These are phyloP conservation scores for Vultur gryphus DNA, from an alignment of 2,797 vertebrate species.

Conservation along the genomic window DNA sequence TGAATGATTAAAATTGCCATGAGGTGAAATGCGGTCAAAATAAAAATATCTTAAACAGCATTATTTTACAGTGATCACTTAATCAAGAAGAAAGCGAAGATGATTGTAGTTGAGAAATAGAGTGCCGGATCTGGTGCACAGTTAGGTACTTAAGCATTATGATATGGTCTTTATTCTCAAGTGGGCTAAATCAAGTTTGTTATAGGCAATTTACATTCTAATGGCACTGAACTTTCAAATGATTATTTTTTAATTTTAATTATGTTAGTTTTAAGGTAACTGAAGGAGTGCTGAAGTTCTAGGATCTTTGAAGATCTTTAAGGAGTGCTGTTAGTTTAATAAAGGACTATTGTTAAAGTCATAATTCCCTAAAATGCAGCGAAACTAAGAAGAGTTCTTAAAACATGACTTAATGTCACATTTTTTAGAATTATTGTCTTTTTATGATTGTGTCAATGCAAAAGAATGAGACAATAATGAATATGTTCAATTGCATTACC, in stretches of 20 bases:
- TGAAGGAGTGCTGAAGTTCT: not conserved
- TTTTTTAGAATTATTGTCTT: not conserved
- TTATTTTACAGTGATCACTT: conserved; percentile 26
- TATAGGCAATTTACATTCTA: conserved; percentile 6
- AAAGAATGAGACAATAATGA: not conserved
- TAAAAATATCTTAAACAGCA: conserved; percentile 27
- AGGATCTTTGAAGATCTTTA: not conserved
- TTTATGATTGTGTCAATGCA: not conserved
- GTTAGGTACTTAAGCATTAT: not conserved
- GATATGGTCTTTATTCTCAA: not conserved
- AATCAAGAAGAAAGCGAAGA: conserved; percentile 2
- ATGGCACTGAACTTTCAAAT: not conserved
- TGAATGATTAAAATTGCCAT: not conserved
- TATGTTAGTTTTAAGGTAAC: not conserved
- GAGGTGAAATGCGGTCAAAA: not conserved
- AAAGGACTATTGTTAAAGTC: not conserved
- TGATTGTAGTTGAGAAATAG: not conserved
- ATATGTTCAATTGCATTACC: not conserved
- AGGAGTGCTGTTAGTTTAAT: not conserved
- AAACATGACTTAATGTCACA: not conserved
- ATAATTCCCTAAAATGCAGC: not conserved
- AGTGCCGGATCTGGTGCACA: not conserved
- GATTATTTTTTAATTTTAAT: not conserved
- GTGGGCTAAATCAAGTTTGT: conserved; percentile 32
- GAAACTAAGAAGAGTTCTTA: not conserved